Percentiles rank a stretch among this genome's conserved stretches.
Evolutionary conservation across 2,797 vertebrate species (phyloP).

Genomic region (Hipposideros larvatus): DNA sequence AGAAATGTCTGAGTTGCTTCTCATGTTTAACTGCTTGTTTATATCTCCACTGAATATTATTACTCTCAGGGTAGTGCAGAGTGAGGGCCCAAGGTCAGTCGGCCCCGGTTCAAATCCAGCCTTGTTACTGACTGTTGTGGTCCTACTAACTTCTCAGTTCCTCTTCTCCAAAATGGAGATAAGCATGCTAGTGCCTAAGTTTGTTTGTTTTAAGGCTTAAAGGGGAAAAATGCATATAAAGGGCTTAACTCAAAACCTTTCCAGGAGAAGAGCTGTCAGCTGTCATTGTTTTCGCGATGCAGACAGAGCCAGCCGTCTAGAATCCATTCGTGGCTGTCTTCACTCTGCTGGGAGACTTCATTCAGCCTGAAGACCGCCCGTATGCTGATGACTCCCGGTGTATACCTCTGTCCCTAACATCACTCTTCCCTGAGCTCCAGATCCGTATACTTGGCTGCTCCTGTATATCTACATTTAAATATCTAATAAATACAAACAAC

Average conservation of each 20-base stretch:
- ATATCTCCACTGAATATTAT: not conserved
- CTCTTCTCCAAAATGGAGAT: not conserved
- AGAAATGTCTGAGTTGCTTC: not conserved
- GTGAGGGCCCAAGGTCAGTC: not conserved
- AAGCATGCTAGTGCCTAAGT: not conserved
- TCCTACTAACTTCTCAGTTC: slow-evolving; percentile 32
- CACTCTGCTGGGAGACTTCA: not conserved
- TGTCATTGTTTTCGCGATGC: slow-evolving; percentile 26
- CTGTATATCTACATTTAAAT: not conserved
- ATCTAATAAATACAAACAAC: not conserved
- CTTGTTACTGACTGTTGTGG: not conserved
- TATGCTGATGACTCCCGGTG: not conserved
- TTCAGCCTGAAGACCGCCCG: not conserved
- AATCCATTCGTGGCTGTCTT: not conserved
- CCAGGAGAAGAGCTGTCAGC: not conserved
- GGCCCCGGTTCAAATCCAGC: not conserved
- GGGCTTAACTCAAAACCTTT: slow-evolving; percentile 35
- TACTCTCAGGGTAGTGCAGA: not conserved
- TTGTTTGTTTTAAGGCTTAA: not conserved
- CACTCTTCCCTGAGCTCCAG: not conserved
- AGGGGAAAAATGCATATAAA: not conserved
- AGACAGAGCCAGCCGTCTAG: not conserved
- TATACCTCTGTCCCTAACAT: not conserved
- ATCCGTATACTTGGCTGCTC: not conserved
- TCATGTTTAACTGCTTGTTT: not conserved